phyloP scores from a whole-genome alignment of 2,888 invertebrate species.

The Dyspetes luteomarginatus region DNA sequence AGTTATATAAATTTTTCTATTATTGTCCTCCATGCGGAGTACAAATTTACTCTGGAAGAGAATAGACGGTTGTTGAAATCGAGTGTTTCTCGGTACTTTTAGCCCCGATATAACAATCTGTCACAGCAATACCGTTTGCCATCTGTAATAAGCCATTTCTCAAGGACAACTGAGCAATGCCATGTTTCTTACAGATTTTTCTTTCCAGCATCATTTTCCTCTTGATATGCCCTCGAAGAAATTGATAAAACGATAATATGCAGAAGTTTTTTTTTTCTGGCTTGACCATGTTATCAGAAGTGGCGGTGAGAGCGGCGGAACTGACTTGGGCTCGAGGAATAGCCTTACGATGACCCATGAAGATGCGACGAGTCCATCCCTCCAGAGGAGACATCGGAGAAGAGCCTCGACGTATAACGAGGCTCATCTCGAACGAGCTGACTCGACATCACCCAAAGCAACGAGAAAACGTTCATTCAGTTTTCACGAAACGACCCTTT shows the following conservation, averaged over 20 bases:
- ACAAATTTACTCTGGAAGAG: too few species aligned
- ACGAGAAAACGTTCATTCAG: conserved; percentile 84
- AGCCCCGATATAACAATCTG: too few species aligned
- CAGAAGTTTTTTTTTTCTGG: background rate
- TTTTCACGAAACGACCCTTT: conserved; percentile 83
- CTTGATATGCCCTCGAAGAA: background rate
- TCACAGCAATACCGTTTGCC: too few species aligned
- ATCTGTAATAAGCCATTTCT: too few species aligned
- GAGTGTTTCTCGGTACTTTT: too few species aligned
- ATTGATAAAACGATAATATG: too few species aligned
- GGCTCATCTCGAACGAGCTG: conserved; percentile 81
- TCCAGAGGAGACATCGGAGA: conserved; percentile 76
- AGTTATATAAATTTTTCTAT: too few species aligned
- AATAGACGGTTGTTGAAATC: too few species aligned
- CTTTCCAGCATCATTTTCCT: too few species aligned
- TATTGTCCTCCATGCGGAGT: too few species aligned
- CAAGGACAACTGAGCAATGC: too few species aligned
- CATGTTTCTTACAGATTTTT: too few species aligned
- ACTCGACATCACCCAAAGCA: conserved; percentile 81
- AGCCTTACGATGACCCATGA: conserved; percentile 71
- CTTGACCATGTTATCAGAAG: conserved; percentile 65
- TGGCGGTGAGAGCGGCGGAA: conserved; percentile 74
- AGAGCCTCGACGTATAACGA: conserved; percentile 85
- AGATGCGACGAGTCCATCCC: conserved; percentile 70
- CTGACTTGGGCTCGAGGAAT: conserved; percentile 74